Conservation (phyloP, 1,140 invertebrate genomes). For the Ceratosolen fusciceps region DNA sequence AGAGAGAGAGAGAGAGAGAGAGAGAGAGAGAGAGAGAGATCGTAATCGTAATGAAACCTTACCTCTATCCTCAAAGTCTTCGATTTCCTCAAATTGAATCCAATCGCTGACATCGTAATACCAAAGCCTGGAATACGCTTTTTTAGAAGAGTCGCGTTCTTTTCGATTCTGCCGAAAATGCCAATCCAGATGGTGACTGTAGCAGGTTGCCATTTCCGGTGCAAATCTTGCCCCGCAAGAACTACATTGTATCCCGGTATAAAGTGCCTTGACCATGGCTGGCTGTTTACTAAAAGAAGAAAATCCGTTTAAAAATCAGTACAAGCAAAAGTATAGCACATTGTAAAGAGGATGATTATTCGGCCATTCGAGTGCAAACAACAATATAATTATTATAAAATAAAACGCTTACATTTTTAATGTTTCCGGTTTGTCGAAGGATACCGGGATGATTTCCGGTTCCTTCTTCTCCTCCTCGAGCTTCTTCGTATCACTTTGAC, state of each 20-base stretch:
- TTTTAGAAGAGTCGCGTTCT: slow-evolving; percentile 86
- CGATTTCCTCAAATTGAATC: slow-evolving; percentile 94
- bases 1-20: too few relatives aligned
- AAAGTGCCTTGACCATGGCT: slow-evolving; percentile 79
- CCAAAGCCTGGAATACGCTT: slow-evolving; percentile 88
- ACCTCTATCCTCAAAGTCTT: slow-evolving; percentile 93
- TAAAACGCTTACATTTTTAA: slow-evolving; percentile 81
- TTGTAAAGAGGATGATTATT: background rate
- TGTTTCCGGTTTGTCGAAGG: slow-evolving; percentile 78
- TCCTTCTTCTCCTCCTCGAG: slow-evolving; percentile 69
- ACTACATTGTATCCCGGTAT: slow-evolving; percentile 93
- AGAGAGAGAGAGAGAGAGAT: background rate
- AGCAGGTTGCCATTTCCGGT: slow-evolving; percentile 87
- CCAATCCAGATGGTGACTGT: slow-evolving; percentile 96
- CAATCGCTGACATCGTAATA: slow-evolving; percentile 93
- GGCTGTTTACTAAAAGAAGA: slow-evolving; percentile 74
- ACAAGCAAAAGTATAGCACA: too few relatives aligned
- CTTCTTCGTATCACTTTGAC: slow-evolving; percentile 66
- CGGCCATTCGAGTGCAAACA: too few relatives aligned
- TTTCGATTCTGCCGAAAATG: slow-evolving; percentile 94
- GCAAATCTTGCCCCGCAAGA: slow-evolving; percentile 93
- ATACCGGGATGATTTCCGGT: slow-evolving; percentile 75
- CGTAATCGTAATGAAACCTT: slow-evolving; percentile 26
- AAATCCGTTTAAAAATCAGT: background rate
- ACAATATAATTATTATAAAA: too few relatives aligned